A percentile compares a stretch with the other conserved stretches of the same genome.
Conservation (phyloP, 2,113 vertebrate species). For the Limanda limanda region DNA sequence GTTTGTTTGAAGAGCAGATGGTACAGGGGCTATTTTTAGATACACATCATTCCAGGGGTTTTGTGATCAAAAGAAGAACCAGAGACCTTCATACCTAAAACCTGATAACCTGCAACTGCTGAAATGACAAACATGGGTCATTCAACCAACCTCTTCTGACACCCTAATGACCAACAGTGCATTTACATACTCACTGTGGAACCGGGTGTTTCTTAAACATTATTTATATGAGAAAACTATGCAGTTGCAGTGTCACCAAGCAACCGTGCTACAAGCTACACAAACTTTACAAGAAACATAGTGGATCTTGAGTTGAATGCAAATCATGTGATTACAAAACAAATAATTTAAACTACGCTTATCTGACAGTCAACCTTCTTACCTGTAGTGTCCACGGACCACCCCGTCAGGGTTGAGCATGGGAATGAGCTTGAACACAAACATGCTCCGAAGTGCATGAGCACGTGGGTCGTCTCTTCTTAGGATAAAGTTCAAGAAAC, state of each 20-base stretch:
- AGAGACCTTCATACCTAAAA: neutral
- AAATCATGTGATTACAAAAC: neutral
- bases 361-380: constrained; percentile 2
- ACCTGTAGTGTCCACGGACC: constrained; percentile 95
- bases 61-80: neutral
- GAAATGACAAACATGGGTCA: neutral
- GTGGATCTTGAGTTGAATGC: too few species aligned
- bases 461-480: constrained; percentile 93
- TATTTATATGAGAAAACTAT: too few species aligned
- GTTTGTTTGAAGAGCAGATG: neutral
- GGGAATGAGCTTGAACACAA: constrained; percentile 97
- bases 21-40: neutral
- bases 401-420: constrained; percentile 99
- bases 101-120: neutral
- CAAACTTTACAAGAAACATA: too few species aligned
- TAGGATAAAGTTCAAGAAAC: constrained; percentile 95
- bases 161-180: too few species aligned
- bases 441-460: constrained; percentile 89
- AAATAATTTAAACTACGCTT: neutral
- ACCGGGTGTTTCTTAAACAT: too few species aligned
- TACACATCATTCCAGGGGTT: neutral
- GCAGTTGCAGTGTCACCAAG: too few species aligned
- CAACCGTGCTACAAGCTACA: too few species aligned
- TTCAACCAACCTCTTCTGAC: neutral
- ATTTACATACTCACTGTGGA: too few species aligned